Conservation (phyloP, 2,888 invertebrate genomes). For the Hyles lineata region DNA sequence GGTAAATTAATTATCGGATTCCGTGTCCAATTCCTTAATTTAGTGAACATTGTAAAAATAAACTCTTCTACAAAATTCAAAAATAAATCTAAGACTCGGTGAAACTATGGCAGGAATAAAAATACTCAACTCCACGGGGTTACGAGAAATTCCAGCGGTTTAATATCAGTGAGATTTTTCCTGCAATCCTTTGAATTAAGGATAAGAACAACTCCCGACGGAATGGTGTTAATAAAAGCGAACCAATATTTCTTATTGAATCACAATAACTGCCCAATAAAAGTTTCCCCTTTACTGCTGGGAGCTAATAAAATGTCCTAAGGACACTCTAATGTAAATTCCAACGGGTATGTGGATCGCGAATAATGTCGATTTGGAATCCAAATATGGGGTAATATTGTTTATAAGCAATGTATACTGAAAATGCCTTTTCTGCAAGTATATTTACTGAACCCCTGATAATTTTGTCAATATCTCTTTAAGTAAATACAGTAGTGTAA, state of each 20-base stretch:
- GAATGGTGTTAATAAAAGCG: conserved; percentile 42
- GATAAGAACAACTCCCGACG: conserved; percentile 28
- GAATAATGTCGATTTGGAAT: background rate
- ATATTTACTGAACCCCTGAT: background rate
- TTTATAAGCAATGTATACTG: background rate
- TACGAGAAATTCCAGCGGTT: background rate
- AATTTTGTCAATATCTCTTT: background rate
- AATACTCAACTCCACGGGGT: background rate
- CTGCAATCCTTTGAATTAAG: conserved; percentile 23
- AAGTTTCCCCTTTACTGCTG: conserved; percentile 55
- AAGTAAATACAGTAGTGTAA: no score
- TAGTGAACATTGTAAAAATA: no score
- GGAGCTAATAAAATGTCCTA: conserved; percentile 58
- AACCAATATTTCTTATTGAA: conserved; percentile 69
- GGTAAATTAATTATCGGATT: no score
- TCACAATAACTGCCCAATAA: conserved; percentile 70
- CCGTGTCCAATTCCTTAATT: no score
- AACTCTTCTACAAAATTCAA: no score
- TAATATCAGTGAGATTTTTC: background rate
- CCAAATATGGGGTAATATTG: background rate
- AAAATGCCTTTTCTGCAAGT: background rate
- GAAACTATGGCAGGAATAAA: background rate
- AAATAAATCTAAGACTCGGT: no score
- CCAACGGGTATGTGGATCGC: conserved; percentile 34
- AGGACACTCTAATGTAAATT: conserved; percentile 58